These are phyloP conservation scores for Plectrocnemia conspersa DNA, from an alignment of 1,140 invertebrate species.

Conservation along the genomic window DNA sequence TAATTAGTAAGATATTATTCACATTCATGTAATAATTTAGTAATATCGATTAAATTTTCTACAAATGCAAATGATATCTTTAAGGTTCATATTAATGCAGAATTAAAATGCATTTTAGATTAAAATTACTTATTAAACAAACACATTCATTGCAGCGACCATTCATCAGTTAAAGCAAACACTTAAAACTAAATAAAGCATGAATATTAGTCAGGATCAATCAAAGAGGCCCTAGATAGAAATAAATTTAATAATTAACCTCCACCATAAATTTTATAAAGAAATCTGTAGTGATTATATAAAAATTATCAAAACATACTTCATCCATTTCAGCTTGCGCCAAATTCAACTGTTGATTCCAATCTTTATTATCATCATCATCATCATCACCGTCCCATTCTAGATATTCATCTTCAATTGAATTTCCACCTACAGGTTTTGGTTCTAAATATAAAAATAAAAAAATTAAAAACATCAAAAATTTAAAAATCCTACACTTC, in stretches of 20 bases:
- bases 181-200: slow-evolving; percentile 12
- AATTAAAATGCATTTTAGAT: background rate
- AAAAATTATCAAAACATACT: slow-evolving; percentile 14
- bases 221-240: slow-evolving; percentile 34
- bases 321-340: slow-evolving; percentile 35
- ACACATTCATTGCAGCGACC: slow-evolving; percentile 8
- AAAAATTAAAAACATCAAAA: background rate
- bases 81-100: too few species aligned
- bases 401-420: slow-evolving; percentile 16
- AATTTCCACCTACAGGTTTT: slow-evolving; percentile 31
- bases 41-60: too few species aligned
- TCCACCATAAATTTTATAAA: slow-evolving; percentile 2
- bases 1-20: too few species aligned
- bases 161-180: slow-evolving; percentile 18
- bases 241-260: slow-evolving; percentile 5
- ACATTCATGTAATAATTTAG: too few species aligned
- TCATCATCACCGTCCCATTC: slow-evolving; percentile 13
- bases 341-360: slow-evolving; percentile 31
- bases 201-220: slow-evolving; percentile 21
- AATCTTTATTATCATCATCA: slow-evolving; percentile 21
- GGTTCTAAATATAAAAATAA: slow-evolving; percentile 37
- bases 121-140: background rate
- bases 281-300: background rate
- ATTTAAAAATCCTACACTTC: background rate
- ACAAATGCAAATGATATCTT: too few species aligned